Conservation (phyloP, 2,797 vertebrate genomes). For the Tamandua tetradactyla region DNA sequence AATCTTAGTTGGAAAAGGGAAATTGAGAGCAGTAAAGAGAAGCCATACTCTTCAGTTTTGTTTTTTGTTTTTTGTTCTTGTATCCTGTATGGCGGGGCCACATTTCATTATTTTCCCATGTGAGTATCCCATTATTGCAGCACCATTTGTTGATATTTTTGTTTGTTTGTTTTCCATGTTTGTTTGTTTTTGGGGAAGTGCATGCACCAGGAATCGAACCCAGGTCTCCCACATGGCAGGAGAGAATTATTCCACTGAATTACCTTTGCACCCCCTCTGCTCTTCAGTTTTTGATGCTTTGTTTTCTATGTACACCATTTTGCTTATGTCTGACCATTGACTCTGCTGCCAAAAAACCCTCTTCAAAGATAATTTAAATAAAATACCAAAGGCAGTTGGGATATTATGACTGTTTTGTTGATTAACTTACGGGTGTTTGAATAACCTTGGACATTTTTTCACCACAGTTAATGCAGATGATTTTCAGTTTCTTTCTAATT, state of each 20-base stretch:
- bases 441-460: neutral
- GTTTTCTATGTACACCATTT: neutral
- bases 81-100: too few species aligned
- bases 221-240: too few species aligned
- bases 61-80: too few species aligned
- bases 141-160: too few species aligned
- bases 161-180: too few species aligned
- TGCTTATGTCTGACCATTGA: neutral
- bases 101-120: too few species aligned
- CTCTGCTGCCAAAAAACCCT: neutral
- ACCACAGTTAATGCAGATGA: neutral
- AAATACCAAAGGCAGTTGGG: neutral
- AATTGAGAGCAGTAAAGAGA: neutral
- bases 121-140: too few species aligned
- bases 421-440: neutral
- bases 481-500: neutral
- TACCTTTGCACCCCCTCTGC: too few species aligned
- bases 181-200: too few species aligned
- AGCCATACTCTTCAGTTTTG: neutral
- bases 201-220: too few species aligned
- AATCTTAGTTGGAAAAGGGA: neutral
- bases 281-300: neutral
- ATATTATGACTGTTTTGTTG: neutral
- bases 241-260: too few species aligned
- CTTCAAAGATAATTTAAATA: neutral